A percentile compares a stretch with the other conserved stretches of the same genome.
Evolutionary conservation across 2,113 vertebrate species (phyloP).

Genomic region (Polyodon spathula): DNA sequence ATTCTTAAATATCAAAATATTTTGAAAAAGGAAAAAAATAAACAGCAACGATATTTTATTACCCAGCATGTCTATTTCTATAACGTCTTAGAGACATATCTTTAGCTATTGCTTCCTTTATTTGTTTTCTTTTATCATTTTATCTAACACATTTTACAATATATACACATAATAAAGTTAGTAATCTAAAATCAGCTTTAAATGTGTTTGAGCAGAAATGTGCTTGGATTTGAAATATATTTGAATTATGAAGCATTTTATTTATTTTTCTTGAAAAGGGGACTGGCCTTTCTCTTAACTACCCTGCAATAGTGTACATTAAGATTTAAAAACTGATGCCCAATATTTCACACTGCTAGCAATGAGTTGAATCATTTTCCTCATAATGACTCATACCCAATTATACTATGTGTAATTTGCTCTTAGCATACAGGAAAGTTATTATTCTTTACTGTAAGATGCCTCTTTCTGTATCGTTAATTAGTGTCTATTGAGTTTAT

Average conservation of each 20-base stretch:
- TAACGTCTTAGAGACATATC: too few species aligned
- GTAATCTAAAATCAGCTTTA: too few species aligned
- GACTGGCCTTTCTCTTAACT: slow-evolving; percentile 29
- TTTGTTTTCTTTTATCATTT: too few species aligned
- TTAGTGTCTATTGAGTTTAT: slow-evolving; percentile 53
- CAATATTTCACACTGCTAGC: slow-evolving; percentile 40
- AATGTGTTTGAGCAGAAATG: too few species aligned
- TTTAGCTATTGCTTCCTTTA: too few species aligned
- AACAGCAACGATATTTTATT: background rate
- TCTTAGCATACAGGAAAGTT: slow-evolving; percentile 33
- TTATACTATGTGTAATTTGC: slow-evolving; percentile 44
- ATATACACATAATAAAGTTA: too few species aligned
- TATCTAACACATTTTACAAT: too few species aligned
- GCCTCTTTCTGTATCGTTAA: slow-evolving; percentile 50
- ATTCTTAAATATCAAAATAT: background rate
- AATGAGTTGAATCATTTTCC: slow-evolving; percentile 46
- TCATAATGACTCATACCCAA: slow-evolving; percentile 33
- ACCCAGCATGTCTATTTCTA: too few species aligned
- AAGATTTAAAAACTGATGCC: slow-evolving; percentile 35
- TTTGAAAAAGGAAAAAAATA: background rate
- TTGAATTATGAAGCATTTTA: slow-evolving; percentile 22
- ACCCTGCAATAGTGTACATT: slow-evolving; percentile 29
- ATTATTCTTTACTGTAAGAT: slow-evolving; percentile 50
- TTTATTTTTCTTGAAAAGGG: slow-evolving; percentile 43
- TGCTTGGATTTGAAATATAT: too few species aligned